phyloP scores from a whole-genome alignment of 2,797 vertebrate genomes.

The Caiman crocodilus region DNA sequence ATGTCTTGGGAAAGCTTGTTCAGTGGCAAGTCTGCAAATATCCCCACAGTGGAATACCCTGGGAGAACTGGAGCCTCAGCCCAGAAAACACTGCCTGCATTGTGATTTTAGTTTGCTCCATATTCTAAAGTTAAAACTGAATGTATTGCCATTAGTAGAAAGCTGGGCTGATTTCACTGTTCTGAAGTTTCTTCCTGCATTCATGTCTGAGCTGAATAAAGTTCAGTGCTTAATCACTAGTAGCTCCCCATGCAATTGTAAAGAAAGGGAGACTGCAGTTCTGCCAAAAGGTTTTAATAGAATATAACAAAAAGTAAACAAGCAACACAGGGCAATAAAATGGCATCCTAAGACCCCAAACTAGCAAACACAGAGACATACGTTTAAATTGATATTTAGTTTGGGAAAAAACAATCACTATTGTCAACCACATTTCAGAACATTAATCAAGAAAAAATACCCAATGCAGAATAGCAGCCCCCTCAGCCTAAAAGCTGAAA shows the following conservation, averaged over 20 bases:
- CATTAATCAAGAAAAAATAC: neutral
- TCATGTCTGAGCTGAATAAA: neutral
- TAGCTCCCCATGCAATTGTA: neutral
- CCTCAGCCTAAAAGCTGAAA: neutral
- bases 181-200: neutral
- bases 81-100: neutral
- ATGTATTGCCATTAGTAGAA: constrained; percentile 34
- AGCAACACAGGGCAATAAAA: neutral
- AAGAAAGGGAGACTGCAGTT: neutral
- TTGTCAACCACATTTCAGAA: neutral
- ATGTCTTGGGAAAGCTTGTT: neutral
- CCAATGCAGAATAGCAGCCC: neutral
- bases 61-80: neutral
- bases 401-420: neutral
- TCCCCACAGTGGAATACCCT: neutral
- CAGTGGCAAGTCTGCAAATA: neutral
- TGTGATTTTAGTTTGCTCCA: constrained; percentile 58
- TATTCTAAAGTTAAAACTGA: constrained; percentile 48
- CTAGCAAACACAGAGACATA: neutral
- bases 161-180: neutral
- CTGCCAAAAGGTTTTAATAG: neutral
- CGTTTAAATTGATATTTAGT: neutral
- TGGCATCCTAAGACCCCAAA: neutral
- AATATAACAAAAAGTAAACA: neutral
- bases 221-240: neutral